Percentiles rank a stretch among this genome's conserved stretches.
Conservation (phyloP, 1,140 invertebrate genomes). For the Ostrea edulis region DNA sequence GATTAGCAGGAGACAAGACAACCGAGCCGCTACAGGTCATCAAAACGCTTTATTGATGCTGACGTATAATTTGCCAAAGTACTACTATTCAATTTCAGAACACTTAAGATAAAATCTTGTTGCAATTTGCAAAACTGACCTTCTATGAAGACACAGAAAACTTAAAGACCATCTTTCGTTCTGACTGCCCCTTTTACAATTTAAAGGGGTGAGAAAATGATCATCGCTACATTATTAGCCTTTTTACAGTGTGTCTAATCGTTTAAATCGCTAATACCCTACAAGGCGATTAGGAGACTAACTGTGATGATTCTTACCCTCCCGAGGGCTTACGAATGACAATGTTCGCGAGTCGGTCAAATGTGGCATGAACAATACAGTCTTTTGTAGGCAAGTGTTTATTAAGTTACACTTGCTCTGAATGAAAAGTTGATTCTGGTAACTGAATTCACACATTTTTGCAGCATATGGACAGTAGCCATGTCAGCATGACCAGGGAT, state of each 20-base stretch:
- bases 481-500: constrained; percentile 22
- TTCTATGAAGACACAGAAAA: not conserved
- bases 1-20: not conserved
- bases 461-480: not conserved
- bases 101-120: constrained; percentile 49
- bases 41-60: constrained; percentile 4
- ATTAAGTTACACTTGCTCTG: constrained; percentile 26
- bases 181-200: constrained; percentile 7
- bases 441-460: constrained; percentile 38
- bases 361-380: constrained; percentile 32
- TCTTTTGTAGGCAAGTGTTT: constrained; percentile 13
- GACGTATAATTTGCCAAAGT: constrained; percentile 36
- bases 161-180: not conserved
- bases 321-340: constrained; percentile 47
- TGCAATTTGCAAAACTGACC: constrained; percentile 12
- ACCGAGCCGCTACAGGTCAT: not conserved
- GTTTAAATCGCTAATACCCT: constrained; percentile 48
- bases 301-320: constrained; percentile 50
- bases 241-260: constrained; percentile 51
- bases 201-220: constrained; percentile 54
- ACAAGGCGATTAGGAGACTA: constrained; percentile 23
- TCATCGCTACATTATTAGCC: constrained; percentile 53
- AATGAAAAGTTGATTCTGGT: constrained; percentile 43
- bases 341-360: constrained; percentile 14
- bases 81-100: constrained; percentile 44